phyloP scores from a whole-genome alignment of 2,797 vertebrate genomes.

The Toxotes lorentzi region DNA sequence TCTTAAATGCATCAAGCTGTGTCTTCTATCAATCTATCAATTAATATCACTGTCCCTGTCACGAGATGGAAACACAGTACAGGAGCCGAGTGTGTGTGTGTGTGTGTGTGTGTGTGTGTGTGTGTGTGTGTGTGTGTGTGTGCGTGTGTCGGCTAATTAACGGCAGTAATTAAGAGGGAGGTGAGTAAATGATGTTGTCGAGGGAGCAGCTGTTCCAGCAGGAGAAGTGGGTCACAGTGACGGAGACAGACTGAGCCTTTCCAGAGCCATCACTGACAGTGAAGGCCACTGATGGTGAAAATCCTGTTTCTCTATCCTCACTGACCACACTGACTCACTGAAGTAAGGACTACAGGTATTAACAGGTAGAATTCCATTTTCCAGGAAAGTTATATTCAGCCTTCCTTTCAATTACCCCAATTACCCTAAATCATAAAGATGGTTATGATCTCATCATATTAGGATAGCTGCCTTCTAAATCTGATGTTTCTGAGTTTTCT shows the following conservation, averaged over 20 bases:
- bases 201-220: conserved; percentile 78
- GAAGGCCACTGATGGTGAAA: conserved; percentile 14
- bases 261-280: conserved; percentile 1
- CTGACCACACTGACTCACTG: conserved; percentile 4
- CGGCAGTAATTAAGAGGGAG: conserved; percentile 79
- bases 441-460: background rate
- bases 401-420: background rate
- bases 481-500: background rate
- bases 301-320: background rate
- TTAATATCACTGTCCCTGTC: background rate
- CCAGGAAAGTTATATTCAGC: background rate
- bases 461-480: background rate
- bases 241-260: conserved; percentile 15
- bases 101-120: conserved; percentile 38
- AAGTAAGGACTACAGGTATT: background rate
- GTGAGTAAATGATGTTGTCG: conserved; percentile 74
- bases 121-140: conserved; percentile 38
- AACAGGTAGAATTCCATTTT: background rate
- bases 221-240: conserved; percentile 66
- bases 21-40: conserved; percentile 4
- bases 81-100: conserved; percentile 26
- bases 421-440: conserved; percentile 7
- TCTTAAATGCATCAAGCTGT: conserved; percentile 9
- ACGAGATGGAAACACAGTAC: conserved; percentile 9
- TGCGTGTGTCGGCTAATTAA: conserved; percentile 75